phyloP scores from a whole-genome alignment of 2,888 invertebrate genomes.

The Tridacna crocea region DNA sequence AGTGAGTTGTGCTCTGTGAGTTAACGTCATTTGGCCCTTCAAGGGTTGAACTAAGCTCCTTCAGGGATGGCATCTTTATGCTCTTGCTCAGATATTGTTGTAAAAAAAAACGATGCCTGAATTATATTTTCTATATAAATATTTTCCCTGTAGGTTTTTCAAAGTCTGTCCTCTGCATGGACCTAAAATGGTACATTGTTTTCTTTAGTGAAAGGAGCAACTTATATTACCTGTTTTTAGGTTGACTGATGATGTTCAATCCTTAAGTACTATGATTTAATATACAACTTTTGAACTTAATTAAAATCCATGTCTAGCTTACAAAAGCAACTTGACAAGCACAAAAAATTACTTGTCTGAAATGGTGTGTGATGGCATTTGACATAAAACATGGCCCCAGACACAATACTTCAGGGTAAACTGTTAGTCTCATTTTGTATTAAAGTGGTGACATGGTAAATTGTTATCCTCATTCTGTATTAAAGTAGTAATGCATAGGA shows the following conservation, averaged over 20 bases:
- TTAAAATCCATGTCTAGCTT: slow-evolving; percentile 13
- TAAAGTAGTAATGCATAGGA: slow-evolving; percentile 1
- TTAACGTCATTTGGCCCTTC: too few relatives aligned
- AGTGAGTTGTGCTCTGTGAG: too few relatives aligned
- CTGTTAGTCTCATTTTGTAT: slow-evolving; percentile 21
- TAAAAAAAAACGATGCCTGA: too few relatives aligned
- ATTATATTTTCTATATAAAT: too few relatives aligned
- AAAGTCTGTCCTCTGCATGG: too few relatives aligned
- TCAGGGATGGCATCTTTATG: too few relatives aligned
- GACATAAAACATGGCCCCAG: slow-evolving; percentile 22
- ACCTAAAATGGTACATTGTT: too few relatives aligned
- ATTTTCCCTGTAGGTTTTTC: too few relatives aligned
- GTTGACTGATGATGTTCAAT: not conserved
- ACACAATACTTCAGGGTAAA: slow-evolving; percentile 26
- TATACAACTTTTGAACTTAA: not conserved
- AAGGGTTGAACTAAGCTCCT: too few relatives aligned
- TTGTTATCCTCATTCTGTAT: slow-evolving; percentile 5
- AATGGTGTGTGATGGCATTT: not conserved
- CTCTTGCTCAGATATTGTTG: too few relatives aligned
- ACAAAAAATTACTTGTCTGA: slow-evolving; percentile 9
- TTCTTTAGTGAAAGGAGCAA: too few relatives aligned
- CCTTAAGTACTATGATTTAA: slow-evolving; percentile 2
- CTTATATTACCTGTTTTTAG: too few relatives aligned
- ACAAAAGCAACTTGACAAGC: slow-evolving; percentile 2
- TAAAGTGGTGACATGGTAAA: slow-evolving; percentile 21